Base-by-base conservation (phyloP, 2,797 vertebrate species). In the Coluber constrictor region DNA sequence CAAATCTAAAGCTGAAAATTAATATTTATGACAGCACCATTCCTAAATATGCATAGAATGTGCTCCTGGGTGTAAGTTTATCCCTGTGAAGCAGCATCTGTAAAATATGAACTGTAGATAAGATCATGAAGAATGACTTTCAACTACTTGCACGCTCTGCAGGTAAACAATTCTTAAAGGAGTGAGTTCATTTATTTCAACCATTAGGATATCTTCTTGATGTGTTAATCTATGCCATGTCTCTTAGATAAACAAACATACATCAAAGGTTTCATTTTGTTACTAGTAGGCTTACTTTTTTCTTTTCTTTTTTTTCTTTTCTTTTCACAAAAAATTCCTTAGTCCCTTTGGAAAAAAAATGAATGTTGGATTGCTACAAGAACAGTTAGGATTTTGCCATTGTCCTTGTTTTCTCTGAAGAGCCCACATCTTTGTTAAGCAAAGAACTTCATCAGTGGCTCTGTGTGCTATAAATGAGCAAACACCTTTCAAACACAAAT, bases 11-110 rank as follows among this genome's bases (percentile, higher is more conserved):
- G 63, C 63, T 56, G 29, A 54, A 32, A 88, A 94, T 88, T 92
- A 92, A 94, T 90, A 86, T 92, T 92, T 88, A 94, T 88, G 47
- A 90, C 63, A 61, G 86, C 13, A 87, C 83, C 54, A 88, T 90
- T 63, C 83, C 57, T 63, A 88, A 90, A 83, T 56, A 90, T 92
- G 66, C 51, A 61, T 37, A 47, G 43, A 74, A 90, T 54, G 27
- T 74, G 12, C 63, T 32, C 23, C 87, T 83, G 63, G 56, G 86
- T 37, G 15, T 60, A 90, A 54, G 66, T 83, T 88, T 66, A 90
- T 79, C 18, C 18, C 47, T 54, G 83, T 74, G 55, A 55, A 74
- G 29, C 87, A 25, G 37, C 37, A 23, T 74, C 88, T 92, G n/a
- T 90, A 87, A 79, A 90, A 74, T 90, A 43, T 92, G 59, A 87